Evolutionary conservation across 2,797 vertebrate species (phyloP), one percentile per base, ranked within the genome.

Genomic region (Taenioides sp.): DNA sequence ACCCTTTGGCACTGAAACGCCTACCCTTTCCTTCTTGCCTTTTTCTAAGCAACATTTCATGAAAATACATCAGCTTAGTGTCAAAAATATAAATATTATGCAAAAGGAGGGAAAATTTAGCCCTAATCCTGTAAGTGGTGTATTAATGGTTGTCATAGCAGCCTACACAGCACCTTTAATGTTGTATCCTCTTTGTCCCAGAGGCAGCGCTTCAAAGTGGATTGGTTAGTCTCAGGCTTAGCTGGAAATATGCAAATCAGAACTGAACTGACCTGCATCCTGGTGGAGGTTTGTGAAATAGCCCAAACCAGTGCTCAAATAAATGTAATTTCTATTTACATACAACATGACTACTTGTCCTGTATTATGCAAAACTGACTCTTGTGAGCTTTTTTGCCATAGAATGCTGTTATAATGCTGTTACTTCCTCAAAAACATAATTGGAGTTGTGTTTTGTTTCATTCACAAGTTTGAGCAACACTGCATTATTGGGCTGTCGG

Each of bases 1-100:
- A 58, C 73, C 58, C 65, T 14, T n/a, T 14, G 81, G 66, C 49
- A 61, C 67, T 12, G 67, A 5, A 68, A 80, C 79, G 77, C 79
- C 77, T 73, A 79, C 77, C 71, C 75, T 77, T 49, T 27, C 75
- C 77, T 49, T 20, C 43, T 76, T 82, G 54, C 68, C 68, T 85
- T 71, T 83, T 77, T 71, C 71, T 67, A 64, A 66, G 60, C 49
- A 70, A 69, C 25, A 62, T 50, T 52, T 69, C 65, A 82, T 79
- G 57, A 73, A 74, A 80, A 67, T 74, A 68, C 78, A 75, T 83
- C 85, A 81, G 80, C 75, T 86, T 85, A 83, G 75, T 75, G 58
- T 76, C 71, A 76, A 62, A 80, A 52, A 80, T 78, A 40, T 57
- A 68, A 58, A 57, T 83, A 85, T 85, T 78, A 73, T 74, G 69